Percentiles rank a stretch among this genome's conserved stretches.
Evolutionary conservation across 2,888 invertebrate genomes (phyloP).

Genomic region (Drosophila nigritarsus): DNA sequence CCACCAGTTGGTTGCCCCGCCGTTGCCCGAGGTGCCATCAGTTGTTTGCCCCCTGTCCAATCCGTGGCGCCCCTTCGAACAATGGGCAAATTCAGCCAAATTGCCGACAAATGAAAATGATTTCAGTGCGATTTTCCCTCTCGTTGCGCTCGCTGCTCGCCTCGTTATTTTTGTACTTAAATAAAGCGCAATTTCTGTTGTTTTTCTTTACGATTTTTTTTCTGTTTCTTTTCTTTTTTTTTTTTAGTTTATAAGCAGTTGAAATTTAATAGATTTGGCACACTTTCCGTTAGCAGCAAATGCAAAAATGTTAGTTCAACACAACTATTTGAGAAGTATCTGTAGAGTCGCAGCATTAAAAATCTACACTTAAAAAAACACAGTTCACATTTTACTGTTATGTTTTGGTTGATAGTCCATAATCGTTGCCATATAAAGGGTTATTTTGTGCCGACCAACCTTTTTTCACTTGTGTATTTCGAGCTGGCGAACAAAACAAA

Average conservation of each 20-base stretch:
- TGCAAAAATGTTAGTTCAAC: slow-evolving; percentile 62
- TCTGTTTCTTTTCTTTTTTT: slow-evolving; percentile 15
- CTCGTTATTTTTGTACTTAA: slow-evolving; percentile 77
- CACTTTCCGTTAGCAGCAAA: slow-evolving; percentile 64
- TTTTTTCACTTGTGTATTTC: slow-evolving; percentile 46
- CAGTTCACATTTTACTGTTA: neutral
- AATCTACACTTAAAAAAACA: neutral
- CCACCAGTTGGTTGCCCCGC: neutral
- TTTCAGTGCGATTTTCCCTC: slow-evolving; percentile 64
- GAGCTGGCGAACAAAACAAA: slow-evolving; percentile 53
- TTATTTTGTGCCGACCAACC: slow-evolving; percentile 32
- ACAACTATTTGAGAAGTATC: neutral
- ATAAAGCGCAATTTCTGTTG: slow-evolving; percentile 75
- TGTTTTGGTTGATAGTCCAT: neutral
- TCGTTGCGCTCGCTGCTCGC: slow-evolving; percentile 14
- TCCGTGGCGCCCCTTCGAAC: slow-evolving; percentile 32
- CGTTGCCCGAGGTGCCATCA: neutral
- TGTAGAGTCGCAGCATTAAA: neutral
- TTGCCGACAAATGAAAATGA: slow-evolving; percentile 40
- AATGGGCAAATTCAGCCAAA: slow-evolving; percentile 57
- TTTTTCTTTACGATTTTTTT: slow-evolving; percentile 16
- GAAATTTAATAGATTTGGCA: slow-evolving; percentile 80
- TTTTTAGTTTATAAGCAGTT: slow-evolving; percentile 71
- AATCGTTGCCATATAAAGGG: neutral
- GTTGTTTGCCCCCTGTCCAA: slow-evolving; percentile 1